These are phyloP conservation scores for Coptotermes formosanus DNA, from an alignment of 1,140 invertebrate genomes.

Conservation along the genomic window DNA sequence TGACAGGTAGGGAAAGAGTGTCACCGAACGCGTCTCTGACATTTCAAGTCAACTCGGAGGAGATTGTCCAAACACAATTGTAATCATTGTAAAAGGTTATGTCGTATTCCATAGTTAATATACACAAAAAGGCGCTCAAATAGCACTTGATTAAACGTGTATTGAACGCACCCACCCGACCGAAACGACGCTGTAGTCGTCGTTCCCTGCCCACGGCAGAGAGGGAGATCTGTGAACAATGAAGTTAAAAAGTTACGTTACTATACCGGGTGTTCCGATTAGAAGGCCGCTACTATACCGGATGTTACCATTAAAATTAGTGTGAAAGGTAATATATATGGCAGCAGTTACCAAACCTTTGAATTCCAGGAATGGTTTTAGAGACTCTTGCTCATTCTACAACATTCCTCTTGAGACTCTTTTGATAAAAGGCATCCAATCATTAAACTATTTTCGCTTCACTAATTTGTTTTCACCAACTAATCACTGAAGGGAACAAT, in stretches of 20 bases:
- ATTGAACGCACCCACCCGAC: constrained; percentile 44
- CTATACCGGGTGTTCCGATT: too few species aligned
- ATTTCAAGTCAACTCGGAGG: constrained; percentile 20
- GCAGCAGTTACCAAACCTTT: too few species aligned
- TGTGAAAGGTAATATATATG: too few species aligned
- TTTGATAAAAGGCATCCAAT: too few species aligned
- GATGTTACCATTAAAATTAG: too few species aligned
- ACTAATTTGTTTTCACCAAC: too few species aligned
- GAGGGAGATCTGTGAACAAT: background rate
- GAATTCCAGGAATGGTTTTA: too few species aligned
- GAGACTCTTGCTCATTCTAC: too few species aligned
- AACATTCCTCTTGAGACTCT: too few species aligned
- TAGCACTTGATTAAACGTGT: constrained; percentile 44
- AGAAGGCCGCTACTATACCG: too few species aligned
- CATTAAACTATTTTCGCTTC: too few species aligned
- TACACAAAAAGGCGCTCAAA: constrained; percentile 39
- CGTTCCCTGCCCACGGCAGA: background rate
- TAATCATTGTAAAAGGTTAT: constrained; percentile 45
- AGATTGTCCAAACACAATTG: constrained; percentile 35
- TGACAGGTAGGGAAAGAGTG: background rate
- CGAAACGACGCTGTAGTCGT: constrained; percentile 28
- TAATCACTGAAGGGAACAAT: too few species aligned
- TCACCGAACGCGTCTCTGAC: background rate
- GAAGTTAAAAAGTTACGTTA: background rate
- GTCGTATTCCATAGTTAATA: constrained; percentile 34